A percentile compares a stretch with the other conserved stretches of the same genome.
phyloP scores from a whole-genome alignment of 2,797 vertebrate species.

The Babyrousa celebensis region DNA sequence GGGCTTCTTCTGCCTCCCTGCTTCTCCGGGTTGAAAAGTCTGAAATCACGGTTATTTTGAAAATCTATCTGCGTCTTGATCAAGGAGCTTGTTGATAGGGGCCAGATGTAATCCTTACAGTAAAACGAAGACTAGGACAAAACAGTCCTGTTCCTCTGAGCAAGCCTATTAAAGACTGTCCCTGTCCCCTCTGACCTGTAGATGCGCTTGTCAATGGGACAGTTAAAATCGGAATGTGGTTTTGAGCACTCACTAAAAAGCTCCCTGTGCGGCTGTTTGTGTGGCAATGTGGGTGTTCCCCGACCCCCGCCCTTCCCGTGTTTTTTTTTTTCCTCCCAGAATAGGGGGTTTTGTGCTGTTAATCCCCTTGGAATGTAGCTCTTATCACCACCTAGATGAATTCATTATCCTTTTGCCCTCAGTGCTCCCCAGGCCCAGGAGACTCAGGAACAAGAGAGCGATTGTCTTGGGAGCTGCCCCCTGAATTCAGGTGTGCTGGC shows the following conservation, averaged over 20 bases:
- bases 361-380: slow-evolving; percentile 82
- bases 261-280: neutral
- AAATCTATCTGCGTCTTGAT: slow-evolving; percentile 59
- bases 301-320: neutral
- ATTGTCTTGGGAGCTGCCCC: slow-evolving; percentile 61
- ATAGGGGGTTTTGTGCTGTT: slow-evolving; percentile 38
- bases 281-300: neutral
- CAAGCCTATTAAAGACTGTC: neutral
- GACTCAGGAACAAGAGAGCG: slow-evolving; percentile 59
- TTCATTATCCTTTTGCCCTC: slow-evolving; percentile 76
- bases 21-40: slow-evolving; percentile 64
- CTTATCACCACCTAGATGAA: slow-evolving; percentile 80
- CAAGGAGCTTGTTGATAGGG: slow-evolving; percentile 53
- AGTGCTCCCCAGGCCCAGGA: neutral
- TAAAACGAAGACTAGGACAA: neutral
- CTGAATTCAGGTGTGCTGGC: slow-evolving; percentile 73
- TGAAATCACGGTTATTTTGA: slow-evolving; percentile 72
- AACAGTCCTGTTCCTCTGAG: neutral
- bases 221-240: slow-evolving; percentile 17
- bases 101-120: slow-evolving; percentile 62
- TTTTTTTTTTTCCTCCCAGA: neutral
- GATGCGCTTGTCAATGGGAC: neutral
- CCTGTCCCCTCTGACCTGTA: neutral
- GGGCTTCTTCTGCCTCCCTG: slow-evolving; percentile 49
- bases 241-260: neutral